Percentiles rank a stretch among this genome's conserved stretches.
phyloP scores from a whole-genome alignment of 2,888 invertebrate species.

The Cheilosia scutellata region DNA sequence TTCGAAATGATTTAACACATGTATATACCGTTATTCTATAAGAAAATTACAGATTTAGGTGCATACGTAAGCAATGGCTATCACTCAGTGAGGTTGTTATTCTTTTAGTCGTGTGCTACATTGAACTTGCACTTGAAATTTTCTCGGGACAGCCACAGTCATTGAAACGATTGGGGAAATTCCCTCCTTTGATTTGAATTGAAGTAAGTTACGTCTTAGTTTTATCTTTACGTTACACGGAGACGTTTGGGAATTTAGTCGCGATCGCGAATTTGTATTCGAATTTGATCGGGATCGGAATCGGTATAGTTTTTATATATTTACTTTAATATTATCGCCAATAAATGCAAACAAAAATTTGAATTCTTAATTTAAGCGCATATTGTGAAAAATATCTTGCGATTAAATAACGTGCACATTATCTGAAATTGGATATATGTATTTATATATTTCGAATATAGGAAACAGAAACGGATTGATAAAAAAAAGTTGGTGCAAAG shows the following conservation, averaged over 20 bases:
- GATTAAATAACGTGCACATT: conserved; percentile 22
- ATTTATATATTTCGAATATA: background rate
- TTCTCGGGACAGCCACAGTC: conserved; percentile 14
- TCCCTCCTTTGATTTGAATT: conserved; percentile 24
- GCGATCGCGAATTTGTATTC: background rate
- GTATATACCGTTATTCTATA: conserved; percentile 9
- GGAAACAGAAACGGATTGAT: background rate
- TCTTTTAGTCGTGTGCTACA: conserved; percentile 24
- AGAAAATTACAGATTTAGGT: conserved; percentile 6
- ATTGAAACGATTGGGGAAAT: conserved; percentile 29
- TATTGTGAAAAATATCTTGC: background rate
- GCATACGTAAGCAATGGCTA: conserved; percentile 3
- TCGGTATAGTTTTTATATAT: background rate
- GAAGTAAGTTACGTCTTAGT: conserved; percentile 17
- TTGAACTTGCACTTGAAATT: conserved; percentile 65
- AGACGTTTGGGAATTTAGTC: conserved; percentile 17
- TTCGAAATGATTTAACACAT: conserved; percentile 42
- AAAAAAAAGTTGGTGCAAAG: background rate
- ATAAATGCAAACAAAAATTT: background rate
- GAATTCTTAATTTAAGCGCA: background rate
- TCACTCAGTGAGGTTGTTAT: conserved; percentile 29
- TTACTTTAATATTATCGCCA: background rate
- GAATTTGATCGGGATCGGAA: background rate
- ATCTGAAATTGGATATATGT: background rate
- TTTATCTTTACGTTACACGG: conserved; percentile 7